phyloP scores from a whole-genome alignment of 2,888 invertebrate species.

The Rhingia rostrata region DNA sequence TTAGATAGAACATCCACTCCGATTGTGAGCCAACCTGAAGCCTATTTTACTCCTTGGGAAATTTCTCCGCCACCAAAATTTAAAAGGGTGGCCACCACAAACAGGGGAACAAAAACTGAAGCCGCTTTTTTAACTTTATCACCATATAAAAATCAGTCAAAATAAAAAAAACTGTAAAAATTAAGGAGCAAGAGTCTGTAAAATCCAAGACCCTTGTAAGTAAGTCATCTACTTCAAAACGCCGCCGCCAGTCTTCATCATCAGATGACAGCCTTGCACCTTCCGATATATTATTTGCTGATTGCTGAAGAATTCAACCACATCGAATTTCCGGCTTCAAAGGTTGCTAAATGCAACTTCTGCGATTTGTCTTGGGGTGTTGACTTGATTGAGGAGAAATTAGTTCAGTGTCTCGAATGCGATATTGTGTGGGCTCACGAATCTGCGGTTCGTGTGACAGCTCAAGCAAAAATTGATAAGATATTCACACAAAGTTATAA shows the following conservation, averaged over 20 bases:
- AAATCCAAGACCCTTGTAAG: neutral
- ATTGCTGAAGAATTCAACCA: no score
- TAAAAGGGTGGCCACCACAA: neutral
- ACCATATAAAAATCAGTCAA: neutral
- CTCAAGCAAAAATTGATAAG: no score
- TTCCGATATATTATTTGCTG: neutral
- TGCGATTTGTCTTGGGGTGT: no score
- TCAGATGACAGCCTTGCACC: neutral
- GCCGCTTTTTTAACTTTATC: neutral
- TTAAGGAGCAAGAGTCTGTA: neutral
- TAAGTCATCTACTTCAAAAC: neutral
- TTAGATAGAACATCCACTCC: neutral
- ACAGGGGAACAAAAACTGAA: constrained; percentile 3
- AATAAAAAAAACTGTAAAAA: no score
- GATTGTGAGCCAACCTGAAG: neutral
- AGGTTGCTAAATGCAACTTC: no score
- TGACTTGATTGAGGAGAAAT: no score
- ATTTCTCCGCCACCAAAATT: no score
- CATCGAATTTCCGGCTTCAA: no score
- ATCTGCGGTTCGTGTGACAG: no score
- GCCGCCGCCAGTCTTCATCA: neutral
- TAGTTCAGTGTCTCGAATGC: no score
- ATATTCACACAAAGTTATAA: no score
- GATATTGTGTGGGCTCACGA: no score
- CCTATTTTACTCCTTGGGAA: neutral